Evolutionary conservation across 53 echinoderm and acorn worm species (phyloP).

Genomic region (Henricia sp.): DNA sequence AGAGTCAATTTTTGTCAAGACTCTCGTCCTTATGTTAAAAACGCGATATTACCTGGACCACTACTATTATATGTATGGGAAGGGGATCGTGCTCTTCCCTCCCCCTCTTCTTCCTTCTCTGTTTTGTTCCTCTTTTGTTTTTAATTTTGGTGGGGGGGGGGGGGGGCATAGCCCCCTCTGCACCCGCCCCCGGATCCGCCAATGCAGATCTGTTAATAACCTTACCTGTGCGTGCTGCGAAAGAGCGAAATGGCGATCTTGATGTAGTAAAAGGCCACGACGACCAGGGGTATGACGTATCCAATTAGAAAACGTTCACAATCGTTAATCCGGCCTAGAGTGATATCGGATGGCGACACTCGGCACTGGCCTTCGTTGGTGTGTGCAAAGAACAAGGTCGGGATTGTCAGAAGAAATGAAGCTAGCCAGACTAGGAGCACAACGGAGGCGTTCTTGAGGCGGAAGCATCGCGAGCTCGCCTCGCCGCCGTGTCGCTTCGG

Average conservation of each 20-base stretch:
- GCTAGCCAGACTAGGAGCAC: slow-evolving; percentile 65
- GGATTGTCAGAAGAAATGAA: slow-evolving; percentile 46
- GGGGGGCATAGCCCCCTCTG: too few relatives aligned
- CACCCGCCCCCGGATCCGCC: too few relatives aligned
- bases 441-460: slow-evolving; percentile 41
- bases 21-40: too few relatives aligned
- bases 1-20: too few relatives aligned
- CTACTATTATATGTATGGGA: too few relatives aligned
- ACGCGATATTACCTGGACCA: too few relatives aligned
- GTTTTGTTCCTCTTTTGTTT: too few relatives aligned
- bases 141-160: too few relatives aligned
- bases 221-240: slow-evolving; percentile 41
- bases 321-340: slow-evolving; percentile 1
- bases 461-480: too few relatives aligned
- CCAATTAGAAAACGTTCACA: slow-evolving; percentile 4
- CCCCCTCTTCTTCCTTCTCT: too few relatives aligned
- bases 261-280: slow-evolving; percentile 36
- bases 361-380: not conserved
- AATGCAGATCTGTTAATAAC: too few relatives aligned
- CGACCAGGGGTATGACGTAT: slow-evolving; percentile 29
- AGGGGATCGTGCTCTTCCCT: too few relatives aligned
- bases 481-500: slow-evolving; percentile 14
- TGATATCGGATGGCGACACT: not conserved
- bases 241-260: slow-evolving; percentile 40
- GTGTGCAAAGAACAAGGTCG: slow-evolving; percentile 58